Evolutionary conservation across 2,797 vertebrate species (phyloP).

Genomic region (Eurystomus glaucurus): DNA sequence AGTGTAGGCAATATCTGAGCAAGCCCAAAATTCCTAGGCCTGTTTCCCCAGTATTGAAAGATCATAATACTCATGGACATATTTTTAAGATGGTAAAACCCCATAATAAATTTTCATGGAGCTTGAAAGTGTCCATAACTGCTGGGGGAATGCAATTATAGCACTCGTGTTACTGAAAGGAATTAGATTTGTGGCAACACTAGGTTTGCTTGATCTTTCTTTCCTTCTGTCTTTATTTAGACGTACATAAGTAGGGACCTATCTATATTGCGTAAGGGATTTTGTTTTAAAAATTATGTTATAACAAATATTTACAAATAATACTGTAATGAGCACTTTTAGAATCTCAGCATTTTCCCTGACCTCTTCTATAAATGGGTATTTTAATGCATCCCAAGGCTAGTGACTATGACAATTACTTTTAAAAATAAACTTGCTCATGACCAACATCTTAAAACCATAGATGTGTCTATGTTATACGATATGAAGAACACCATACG

Average conservation of each 20-base stretch:
- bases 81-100: neutral
- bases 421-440: neutral
- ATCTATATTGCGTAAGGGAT: neutral
- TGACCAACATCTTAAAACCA: neutral
- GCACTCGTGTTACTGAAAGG: neutral
- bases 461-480: rapidly evolving
- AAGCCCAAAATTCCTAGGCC: neutral
- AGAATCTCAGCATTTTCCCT: neutral
- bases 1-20: neutral
- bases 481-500: neutral
- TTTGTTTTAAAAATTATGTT: neutral
- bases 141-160: neutral
- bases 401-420: neutral
- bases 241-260: neutral
- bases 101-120: neutral
- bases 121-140: neutral
- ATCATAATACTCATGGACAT: neutral
- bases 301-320: neutral
- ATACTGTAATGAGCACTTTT: neutral
- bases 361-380: neutral
- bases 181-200: neutral
- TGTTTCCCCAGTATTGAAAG: neutral
- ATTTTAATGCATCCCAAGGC: neutral
- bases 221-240: neutral
- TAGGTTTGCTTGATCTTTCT: neutral